These are phyloP conservation scores for Margaritifera margaritifera DNA, from an alignment of 2,888 invertebrate genomes.

Conservation along the genomic window DNA sequence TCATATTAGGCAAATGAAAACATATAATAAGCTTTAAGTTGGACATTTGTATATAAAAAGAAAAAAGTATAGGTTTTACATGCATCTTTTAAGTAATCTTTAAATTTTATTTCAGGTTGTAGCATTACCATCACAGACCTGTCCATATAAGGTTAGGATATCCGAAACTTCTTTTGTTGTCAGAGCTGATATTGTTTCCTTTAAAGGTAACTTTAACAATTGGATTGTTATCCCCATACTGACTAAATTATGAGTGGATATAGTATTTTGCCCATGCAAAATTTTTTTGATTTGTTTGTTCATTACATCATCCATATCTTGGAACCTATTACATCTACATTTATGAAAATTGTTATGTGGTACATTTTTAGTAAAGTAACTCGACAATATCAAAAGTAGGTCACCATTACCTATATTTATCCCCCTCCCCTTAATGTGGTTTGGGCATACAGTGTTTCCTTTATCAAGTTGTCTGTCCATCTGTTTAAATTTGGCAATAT, in stretches of 20 bases:
- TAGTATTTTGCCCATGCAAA: neutral
- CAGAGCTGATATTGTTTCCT: conserved; percentile 90
- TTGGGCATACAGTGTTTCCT: too few relatives aligned
- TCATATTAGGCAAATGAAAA: too few relatives aligned
- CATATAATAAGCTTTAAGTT: too few relatives aligned
- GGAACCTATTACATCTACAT: neutral
- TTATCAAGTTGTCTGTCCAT: too few relatives aligned
- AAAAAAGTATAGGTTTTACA: neutral
- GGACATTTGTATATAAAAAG: too few relatives aligned
- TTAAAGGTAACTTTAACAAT: conserved; percentile 79
- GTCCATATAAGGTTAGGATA: conserved; percentile 93
- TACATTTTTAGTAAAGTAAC: too few relatives aligned
- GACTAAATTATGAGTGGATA: neutral
- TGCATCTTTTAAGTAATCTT: neutral
- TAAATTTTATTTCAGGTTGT: conserved; percentile 81
- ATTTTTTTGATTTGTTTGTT: neutral
- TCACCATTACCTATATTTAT: too few relatives aligned
- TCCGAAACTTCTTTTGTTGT: conserved; percentile 93
- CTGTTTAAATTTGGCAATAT: too few relatives aligned
- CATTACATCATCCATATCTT: neutral
- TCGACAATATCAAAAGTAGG: too few relatives aligned
- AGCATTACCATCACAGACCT: conserved; percentile 94
- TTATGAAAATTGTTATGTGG: neutral
- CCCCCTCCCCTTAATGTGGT: too few relatives aligned
- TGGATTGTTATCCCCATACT: neutral